Conservation (phyloP, 64 coral and sea anemone species). For the Montipora cactus region DNA sequence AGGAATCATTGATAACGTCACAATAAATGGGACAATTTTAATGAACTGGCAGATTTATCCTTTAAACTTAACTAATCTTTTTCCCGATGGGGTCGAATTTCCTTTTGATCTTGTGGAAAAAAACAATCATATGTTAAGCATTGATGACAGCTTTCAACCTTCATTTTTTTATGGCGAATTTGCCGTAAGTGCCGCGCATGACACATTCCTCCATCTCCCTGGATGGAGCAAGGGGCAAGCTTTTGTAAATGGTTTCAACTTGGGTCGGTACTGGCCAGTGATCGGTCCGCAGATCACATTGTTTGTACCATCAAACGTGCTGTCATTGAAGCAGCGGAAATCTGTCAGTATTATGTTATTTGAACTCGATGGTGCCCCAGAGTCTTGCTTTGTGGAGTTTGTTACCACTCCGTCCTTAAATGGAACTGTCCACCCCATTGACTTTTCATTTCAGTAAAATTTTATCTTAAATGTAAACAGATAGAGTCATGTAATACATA, state of each 20-base stretch:
- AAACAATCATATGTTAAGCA: neutral
- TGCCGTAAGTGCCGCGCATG: slow-evolving; percentile 1
- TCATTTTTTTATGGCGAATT: slow-evolving; percentile 42
- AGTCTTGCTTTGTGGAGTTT: slow-evolving; percentile 75
- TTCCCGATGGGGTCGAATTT: neutral
- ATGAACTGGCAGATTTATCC: slow-evolving; percentile 84
- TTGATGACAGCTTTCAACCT: neutral
- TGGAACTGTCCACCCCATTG: slow-evolving; percentile 78
- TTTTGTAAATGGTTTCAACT: slow-evolving; percentile 90
- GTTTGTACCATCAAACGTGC: slow-evolving; percentile 79
- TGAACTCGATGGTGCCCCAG: slow-evolving; percentile 75
- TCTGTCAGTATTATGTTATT: slow-evolving; percentile 68
- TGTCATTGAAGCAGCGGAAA: slow-evolving; percentile 47
- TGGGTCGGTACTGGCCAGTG: slow-evolving; percentile 94
- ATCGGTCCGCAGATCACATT: slow-evolving; percentile 89
- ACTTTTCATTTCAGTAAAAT: no score
- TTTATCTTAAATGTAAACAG: no score
- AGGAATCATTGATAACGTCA: slow-evolving; percentile 82
- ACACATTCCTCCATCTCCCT: slow-evolving; percentile 23
- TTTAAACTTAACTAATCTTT: slow-evolving; percentile 54
- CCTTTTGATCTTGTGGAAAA: neutral
- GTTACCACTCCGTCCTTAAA: slow-evolving; percentile 51
- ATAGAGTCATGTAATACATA: no score
- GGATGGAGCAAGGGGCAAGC: slow-evolving; percentile 77
- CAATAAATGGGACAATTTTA: slow-evolving; percentile 51